Percentiles rank a stretch among this genome's conserved stretches.
Conservation (phyloP, 2,797 vertebrate species). For the Vespertilio murinus region DNA sequence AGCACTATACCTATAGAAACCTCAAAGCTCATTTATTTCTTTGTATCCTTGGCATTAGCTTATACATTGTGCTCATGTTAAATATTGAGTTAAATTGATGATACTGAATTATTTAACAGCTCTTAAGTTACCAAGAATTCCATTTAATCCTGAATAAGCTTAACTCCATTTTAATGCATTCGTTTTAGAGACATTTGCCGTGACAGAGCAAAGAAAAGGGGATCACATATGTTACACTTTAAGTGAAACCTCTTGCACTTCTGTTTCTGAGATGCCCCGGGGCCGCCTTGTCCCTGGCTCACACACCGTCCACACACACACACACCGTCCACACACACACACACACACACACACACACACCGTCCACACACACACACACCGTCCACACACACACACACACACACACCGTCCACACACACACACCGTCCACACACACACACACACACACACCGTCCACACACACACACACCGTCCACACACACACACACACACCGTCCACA, state of each 20-base stretch:
- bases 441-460: neutral
- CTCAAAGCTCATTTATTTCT: neutral
- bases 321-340: neutral
- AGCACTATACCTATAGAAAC: neutral
- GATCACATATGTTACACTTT: neutral
- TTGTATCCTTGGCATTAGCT: neutral
- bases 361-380: neutral
- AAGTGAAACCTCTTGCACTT: neutral
- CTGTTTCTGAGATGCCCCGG: neutral
- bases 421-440: neutral
- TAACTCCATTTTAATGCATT: neutral
- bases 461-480: neutral
- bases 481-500: neutral
- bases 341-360: too few relatives aligned
- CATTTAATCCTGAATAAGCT: neutral
- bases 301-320: neutral
- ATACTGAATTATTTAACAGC: neutral
- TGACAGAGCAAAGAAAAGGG: neutral
- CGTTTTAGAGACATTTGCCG: neutral
- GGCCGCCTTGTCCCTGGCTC: neutral
- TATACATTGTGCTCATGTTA: neutral
- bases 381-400: neutral
- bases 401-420: neutral
- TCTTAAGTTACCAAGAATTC: neutral
- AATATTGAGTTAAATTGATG: neutral